Evolutionary conservation across 2,113 vertebrate genomes (phyloP).

Genomic region (Gracilinanus agilis): DNA sequence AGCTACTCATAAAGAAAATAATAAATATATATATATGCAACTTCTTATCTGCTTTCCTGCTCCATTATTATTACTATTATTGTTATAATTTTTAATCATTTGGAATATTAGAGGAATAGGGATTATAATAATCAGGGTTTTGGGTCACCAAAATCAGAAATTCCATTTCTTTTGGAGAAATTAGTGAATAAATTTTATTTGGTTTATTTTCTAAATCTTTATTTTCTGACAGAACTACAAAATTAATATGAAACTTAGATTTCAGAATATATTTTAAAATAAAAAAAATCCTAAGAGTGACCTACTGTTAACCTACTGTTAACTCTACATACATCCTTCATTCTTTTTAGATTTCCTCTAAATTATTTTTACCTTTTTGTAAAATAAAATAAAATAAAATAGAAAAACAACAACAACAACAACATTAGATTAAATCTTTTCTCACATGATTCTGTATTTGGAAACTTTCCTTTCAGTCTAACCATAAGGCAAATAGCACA

Average conservation of each 20-base stretch:
- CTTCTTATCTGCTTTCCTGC: too few relatives aligned
- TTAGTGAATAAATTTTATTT: not conserved
- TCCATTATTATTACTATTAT: too few relatives aligned
- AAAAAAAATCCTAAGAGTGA: too few relatives aligned
- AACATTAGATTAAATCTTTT: not conserved
- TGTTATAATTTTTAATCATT: too few relatives aligned
- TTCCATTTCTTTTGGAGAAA: not conserved
- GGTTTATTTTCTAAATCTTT: not conserved
- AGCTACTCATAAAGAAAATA: too few relatives aligned
- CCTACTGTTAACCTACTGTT: not conserved
- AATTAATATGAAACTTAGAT: not conserved
- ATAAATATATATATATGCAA: too few relatives aligned
- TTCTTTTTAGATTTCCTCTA: not conserved
- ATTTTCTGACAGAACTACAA: not conserved
- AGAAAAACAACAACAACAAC: too few relatives aligned
- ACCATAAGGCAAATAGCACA: not conserved
- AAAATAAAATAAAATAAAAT: not conserved
- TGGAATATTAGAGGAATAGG: too few relatives aligned
- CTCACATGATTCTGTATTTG: not conserved
- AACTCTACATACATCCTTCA: not conserved
- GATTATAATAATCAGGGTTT: too few relatives aligned
- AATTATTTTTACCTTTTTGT: not conserved
- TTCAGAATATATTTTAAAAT: slow-evolving; percentile 23
- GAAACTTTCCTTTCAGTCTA: not conserved
- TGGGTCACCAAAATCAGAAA: too few relatives aligned